Evolutionary conservation across 2,113 vertebrate genomes (phyloP), one percentile per base, ranked within the genome.

Genomic region (Trematocara nigrifrons): DNA sequence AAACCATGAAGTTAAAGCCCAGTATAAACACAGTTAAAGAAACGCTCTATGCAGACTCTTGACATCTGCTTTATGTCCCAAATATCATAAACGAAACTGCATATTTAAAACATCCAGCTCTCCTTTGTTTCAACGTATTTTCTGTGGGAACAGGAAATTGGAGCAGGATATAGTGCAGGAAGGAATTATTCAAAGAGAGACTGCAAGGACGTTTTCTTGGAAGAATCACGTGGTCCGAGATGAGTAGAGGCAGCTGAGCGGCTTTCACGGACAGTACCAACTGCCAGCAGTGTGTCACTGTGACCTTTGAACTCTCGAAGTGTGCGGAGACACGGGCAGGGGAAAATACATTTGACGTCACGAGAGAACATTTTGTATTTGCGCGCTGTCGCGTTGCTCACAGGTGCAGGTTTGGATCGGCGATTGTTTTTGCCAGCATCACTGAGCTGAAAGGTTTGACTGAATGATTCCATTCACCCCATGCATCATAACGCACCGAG

Each of bases 381-480:
- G 18, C 4, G 13, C 16, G 15, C 15, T 0, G 13, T 80, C 20
- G 47, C 53, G 2, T 83, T 69, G 29, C 57, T 85, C 85, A 79
- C 57, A 83, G 83, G 66, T 79, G 76, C 69, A 86, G n/a, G 38
- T 89, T 61, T 45, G 71, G 77, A 79, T 40, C 45, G 2, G 2
- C 1, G 47, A 54, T 85, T 92, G 85, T 90, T 91, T 89, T 89
- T 4, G 49, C 76, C 82, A 83, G 15, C 31, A 3, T 71, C 64
- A 11, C 61, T 2, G 2, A 86, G 81, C 87, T 45, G 64, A 86
- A 71, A 57, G 35, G 13, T 64, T 12, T 59, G 69, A 90, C 84
- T 74, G 61, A 86, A 86, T 74, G 86, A 86, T 91, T 90, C 86
- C 85, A 80, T 88, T 92, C 84, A 26, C 54, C 53, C 47, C 74